Percentiles rank a stretch among this genome's conserved stretches.
Evolutionary conservation across 2,113 vertebrate species (phyloP).

Genomic region (Lynx canadensis): DNA sequence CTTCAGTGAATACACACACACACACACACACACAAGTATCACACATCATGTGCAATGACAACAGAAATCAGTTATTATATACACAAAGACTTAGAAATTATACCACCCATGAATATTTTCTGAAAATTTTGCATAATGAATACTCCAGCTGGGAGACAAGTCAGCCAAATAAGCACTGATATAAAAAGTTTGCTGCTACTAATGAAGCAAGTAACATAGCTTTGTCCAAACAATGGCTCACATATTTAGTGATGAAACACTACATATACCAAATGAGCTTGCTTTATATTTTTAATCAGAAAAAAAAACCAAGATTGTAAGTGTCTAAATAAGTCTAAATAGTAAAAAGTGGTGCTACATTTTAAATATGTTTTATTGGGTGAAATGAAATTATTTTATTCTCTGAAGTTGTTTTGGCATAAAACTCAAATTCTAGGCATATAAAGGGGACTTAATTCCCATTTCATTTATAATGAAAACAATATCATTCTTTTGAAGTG

Average conservation of each 20-base stretch:
- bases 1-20: neutral
- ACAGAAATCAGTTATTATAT: neutral
- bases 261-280: neutral
- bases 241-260: neutral
- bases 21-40: neutral
- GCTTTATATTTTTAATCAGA: conserved; percentile 40
- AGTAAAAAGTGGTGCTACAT: neutral
- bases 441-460: neutral
- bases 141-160: conserved; percentile 40
- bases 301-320: neutral
- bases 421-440: neutral
- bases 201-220: conserved; percentile 8
- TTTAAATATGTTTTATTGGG: neutral
- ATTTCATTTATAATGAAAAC: neutral
- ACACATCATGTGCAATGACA: neutral
- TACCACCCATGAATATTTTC: conserved; percentile 21
- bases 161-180: conserved; percentile 51
- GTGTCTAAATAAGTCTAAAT: conserved; percentile 12
- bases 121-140: conserved; percentile 51
- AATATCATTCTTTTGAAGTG: neutral
- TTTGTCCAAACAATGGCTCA: conserved; percentile 24
- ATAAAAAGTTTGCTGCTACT: conserved; percentile 31
- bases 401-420: neutral
- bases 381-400: neutral
- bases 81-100: conserved; percentile 12